Percentiles rank a stretch among this genome's conserved stretches.
phyloP scores from a whole-genome alignment of 2,113 vertebrate species.

The Pangasianodon hypophthalmus region DNA sequence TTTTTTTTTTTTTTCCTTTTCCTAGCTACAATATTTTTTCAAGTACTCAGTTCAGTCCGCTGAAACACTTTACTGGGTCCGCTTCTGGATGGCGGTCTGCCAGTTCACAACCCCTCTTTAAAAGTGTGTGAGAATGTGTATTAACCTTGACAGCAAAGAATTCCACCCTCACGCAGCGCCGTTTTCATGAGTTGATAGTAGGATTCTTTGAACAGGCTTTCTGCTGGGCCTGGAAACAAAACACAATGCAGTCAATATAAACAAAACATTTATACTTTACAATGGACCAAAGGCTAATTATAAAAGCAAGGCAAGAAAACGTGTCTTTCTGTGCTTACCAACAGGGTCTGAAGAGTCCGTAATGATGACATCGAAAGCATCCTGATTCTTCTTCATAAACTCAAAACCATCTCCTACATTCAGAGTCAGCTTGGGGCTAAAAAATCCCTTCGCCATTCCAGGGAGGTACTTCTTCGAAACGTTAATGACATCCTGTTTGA shows the following conservation, averaged over 20 bases:
- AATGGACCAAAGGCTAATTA: not conserved
- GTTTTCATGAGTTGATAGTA: slow-evolving; percentile 98
- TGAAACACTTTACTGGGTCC: not conserved
- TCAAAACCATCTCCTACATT: slow-evolving; percentile 95
- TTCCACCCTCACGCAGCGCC: slow-evolving; percentile 86
- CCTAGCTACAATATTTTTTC: no score
- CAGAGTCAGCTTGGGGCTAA: slow-evolving; percentile 90
- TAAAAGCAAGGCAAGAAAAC: not conserved
- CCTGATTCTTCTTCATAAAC: slow-evolving; percentile 98
- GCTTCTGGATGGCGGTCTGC: not conserved
- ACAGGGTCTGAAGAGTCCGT: slow-evolving; percentile 97
- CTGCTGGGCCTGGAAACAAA: slow-evolving; percentile 83
- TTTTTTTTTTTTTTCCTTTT: no score
- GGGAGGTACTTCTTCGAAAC: slow-evolving; percentile 96
- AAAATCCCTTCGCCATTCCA: slow-evolving; percentile 92
- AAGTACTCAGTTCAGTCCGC: not conserved
- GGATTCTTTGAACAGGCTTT: slow-evolving; percentile 96
- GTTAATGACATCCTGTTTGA: slow-evolving; percentile 89
- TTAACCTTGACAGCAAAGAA: slow-evolving; percentile 95
- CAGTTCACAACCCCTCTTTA: not conserved
- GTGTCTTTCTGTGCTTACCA: slow-evolving; percentile 73
- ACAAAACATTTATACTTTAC: not conserved
- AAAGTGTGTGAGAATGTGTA: not conserved
- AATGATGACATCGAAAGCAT: slow-evolving; percentile 96
- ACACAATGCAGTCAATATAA: slow-evolving; percentile 13